Base-by-base conservation (phyloP, 2,113 vertebrate genomes). In the Hemicordylus capensis region DNA sequence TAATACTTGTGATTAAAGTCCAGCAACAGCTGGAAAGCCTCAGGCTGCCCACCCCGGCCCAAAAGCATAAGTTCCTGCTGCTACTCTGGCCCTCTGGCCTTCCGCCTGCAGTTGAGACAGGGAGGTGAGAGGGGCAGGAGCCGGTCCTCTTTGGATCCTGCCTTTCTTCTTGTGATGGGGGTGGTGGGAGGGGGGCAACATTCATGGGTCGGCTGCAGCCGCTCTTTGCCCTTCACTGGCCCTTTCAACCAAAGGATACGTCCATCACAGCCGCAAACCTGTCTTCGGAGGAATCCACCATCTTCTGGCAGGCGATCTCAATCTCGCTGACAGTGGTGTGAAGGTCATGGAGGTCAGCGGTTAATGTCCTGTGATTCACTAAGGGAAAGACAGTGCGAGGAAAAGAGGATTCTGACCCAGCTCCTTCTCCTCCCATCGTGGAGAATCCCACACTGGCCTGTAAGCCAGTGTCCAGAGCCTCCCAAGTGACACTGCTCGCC, bases 321-420 rank as follows among this genome's bases (percentile, higher is more conserved):
- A 99, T 99, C 95, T 99, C 98, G 64, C 97, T 94, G 87, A 99
- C 95, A 1, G 97, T 98, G 93, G 93, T 92, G 54, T 99, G 98
- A 83, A 99, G 97, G 94, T 99, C 99, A 78, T 94, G 97, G 63
- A 99, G 97, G 89, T 99, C 99, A 0, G 97, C 91, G 0, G 97
- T 98, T 84, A 99, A 94, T 0, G 95, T 96, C 89, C 96, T 98
- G 93, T 99, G 99, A 88, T 99, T 99, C 93, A 99, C 99, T 99
- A 84, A 4, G 1, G 2, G 44, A 1, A 3, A 59, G 74, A 9
- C 74, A 46, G 44, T 1, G 24, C 17, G 6, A 8, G 19, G 3
- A 4, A 24, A 9, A 42, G 8, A 7, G 34, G 56, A 22, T 20
- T 7, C 19, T 12, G 8, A 12, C 37, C 2, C 19, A 44, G 26